These are phyloP conservation scores for Jacana jacana DNA, from an alignment of 2,113 vertebrate species.

Conservation along the genomic window DNA sequence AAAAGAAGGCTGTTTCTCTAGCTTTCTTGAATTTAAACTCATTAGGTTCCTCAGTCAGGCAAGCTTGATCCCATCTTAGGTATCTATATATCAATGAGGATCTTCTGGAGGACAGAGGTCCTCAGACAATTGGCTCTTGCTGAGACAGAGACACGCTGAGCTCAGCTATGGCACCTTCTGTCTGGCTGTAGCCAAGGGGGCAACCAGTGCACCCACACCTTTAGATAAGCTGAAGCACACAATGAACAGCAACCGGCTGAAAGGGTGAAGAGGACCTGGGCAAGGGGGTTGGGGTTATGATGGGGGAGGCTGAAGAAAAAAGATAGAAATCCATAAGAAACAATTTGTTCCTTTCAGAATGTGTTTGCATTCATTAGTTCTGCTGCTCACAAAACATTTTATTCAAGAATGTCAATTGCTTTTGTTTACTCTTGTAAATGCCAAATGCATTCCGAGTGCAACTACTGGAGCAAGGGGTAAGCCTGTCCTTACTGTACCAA, in stretches of 20 bases:
- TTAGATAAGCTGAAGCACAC: neutral
- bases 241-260: neutral
- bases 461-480: neutral
- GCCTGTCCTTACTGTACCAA: neutral
- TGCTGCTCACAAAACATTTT: neutral
- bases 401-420: neutral
- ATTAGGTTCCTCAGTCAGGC: neutral
- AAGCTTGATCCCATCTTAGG: neutral
- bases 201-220: neutral
- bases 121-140: neutral
- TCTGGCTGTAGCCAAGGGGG: neutral
- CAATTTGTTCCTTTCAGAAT: neutral
- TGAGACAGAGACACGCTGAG: neutral
- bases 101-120: neutral
- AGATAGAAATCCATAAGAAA: neutral
- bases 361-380: conserved; percentile 15
- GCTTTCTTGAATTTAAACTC: neutral
- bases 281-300: neutral
- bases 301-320: neutral
- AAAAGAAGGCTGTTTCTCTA: neutral
- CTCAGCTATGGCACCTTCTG: neutral
- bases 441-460: conserved; percentile 1
- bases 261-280: neutral
- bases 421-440: conserved; percentile 3
- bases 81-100: neutral